phyloP scores from a whole-genome alignment of 2,797 vertebrate genomes.

The Chloroceryle inda region DNA sequence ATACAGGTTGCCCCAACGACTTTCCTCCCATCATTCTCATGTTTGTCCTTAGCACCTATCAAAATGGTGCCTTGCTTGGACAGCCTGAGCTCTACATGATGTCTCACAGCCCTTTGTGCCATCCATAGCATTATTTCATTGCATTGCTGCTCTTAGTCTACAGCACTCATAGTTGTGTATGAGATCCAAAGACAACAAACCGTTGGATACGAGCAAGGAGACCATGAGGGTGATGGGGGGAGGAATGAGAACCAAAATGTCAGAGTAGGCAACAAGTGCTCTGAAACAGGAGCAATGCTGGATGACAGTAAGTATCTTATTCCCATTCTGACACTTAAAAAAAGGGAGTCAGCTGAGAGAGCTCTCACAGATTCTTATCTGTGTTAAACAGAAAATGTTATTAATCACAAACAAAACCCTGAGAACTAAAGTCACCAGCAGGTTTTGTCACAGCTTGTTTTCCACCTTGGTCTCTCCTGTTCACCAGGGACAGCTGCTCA shows the following conservation, averaged over 20 bases:
- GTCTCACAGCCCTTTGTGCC: background rate
- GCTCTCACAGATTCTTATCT: background rate
- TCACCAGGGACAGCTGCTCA: background rate
- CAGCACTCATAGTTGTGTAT: fast-evolving
- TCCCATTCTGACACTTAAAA: background rate
- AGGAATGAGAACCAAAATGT: background rate
- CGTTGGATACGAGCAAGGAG: too few species aligned
- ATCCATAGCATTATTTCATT: background rate
- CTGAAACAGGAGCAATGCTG: background rate
- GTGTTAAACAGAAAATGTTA: background rate
- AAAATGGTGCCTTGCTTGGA: background rate
- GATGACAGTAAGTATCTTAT: background rate
- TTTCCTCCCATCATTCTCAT: background rate
- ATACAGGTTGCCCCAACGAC: background rate
- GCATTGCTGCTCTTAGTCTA: background rate
- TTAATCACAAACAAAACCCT: background rate
- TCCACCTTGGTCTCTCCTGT: background rate
- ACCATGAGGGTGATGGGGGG: background rate
- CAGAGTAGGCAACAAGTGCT: background rate
- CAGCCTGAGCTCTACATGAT: background rate
- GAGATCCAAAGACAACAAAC: background rate
- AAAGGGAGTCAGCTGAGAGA: background rate
- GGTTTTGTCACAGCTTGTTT: background rate
- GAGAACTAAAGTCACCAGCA: background rate
- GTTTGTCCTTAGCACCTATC: background rate